A percentile compares a stretch with the other conserved stretches of the same genome.
These are phyloP conservation scores for Globia sparganii DNA, from an alignment of 2,888 invertebrate genomes.

Conservation along the genomic window DNA sequence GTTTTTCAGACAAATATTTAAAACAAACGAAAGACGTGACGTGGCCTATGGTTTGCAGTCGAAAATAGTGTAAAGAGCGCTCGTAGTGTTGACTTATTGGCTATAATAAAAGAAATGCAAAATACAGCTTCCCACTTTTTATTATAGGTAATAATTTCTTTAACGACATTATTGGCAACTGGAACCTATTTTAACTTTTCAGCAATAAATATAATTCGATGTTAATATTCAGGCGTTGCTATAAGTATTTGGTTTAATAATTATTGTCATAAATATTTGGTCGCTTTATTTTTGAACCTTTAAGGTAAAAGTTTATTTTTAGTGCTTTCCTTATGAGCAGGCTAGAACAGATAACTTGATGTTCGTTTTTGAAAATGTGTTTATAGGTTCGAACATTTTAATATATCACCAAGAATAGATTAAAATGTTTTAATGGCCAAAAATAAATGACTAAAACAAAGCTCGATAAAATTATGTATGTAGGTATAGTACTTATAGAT, in stretches of 20 bases:
- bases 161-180: slow-evolving; percentile 31
- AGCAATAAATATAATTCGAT: slow-evolving; percentile 59
- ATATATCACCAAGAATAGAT: neutral
- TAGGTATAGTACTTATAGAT: neutral
- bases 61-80: neutral
- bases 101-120: neutral
- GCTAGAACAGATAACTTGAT: slow-evolving; percentile 1
- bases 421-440: neutral
- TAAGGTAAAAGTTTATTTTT: slow-evolving; percentile 32
- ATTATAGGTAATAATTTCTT: neutral
- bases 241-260: slow-evolving; percentile 51
- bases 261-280: slow-evolving; percentile 66
- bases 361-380: neutral
- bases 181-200: slow-evolving; percentile 54
- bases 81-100: neutral
- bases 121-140: slow-evolving; percentile 4
- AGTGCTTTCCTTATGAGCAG: slow-evolving; percentile 10
- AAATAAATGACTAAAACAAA: neutral
- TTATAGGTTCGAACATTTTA: slow-evolving; percentile 10
- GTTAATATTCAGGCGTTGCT: slow-evolving; percentile 48
- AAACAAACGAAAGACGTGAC: neutral
- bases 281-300: slow-evolving; percentile 53
- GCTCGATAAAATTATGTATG: neutral
- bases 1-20: neutral
- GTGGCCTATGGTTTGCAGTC: neutral